Percentiles rank a stretch among this genome's conserved stretches.
Conservation (phyloP, 2,113 vertebrate species). For the Sebastes fasciatus region DNA sequence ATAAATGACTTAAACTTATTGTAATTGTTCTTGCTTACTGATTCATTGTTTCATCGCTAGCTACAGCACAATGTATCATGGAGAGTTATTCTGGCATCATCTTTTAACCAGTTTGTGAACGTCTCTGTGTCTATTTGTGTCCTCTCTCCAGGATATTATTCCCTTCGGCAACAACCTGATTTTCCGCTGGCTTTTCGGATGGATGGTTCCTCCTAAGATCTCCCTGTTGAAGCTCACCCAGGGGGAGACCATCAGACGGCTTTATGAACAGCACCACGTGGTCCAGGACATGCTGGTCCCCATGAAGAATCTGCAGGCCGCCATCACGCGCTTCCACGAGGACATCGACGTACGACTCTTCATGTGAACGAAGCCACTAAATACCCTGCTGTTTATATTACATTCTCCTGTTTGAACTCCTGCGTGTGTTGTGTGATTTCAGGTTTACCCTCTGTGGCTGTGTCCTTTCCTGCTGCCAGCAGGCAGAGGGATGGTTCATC, state of each 20-base stretch:
- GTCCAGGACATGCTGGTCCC: slow-evolving; percentile 98
- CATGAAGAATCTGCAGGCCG: slow-evolving; percentile 89
- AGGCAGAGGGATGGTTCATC: slow-evolving; percentile 96
- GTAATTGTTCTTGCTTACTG: not conserved
- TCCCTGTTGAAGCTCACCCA: slow-evolving; percentile 97
- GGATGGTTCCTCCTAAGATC: slow-evolving; percentile 99
- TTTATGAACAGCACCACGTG: slow-evolving; percentile 97
- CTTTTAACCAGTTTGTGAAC: not conserved
- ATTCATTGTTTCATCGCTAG: not conserved
- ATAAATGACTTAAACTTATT: not conserved
- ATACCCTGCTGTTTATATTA: not conserved
- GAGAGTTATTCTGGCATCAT: too few relatives aligned
- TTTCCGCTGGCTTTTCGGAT: slow-evolving; percentile 96
- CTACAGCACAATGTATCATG: not conserved
- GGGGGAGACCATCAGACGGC: slow-evolving; percentile 93
- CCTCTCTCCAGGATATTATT: slow-evolving; percentile 91
- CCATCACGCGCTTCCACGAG: slow-evolving; percentile 90
- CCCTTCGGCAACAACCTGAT: slow-evolving; percentile 95
- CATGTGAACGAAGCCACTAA: not conserved
- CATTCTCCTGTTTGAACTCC: not conserved
- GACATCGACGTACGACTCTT: slow-evolving; percentile 88
- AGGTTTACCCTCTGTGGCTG: slow-evolving; percentile 98
- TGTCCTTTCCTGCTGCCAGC: slow-evolving; percentile 94
- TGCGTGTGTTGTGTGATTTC: slow-evolving; percentile 12
- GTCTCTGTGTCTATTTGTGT: slow-evolving; percentile 11